phyloP scores from a whole-genome alignment of 2,888 invertebrate species.

The Lithophane semibrunnea region DNA sequence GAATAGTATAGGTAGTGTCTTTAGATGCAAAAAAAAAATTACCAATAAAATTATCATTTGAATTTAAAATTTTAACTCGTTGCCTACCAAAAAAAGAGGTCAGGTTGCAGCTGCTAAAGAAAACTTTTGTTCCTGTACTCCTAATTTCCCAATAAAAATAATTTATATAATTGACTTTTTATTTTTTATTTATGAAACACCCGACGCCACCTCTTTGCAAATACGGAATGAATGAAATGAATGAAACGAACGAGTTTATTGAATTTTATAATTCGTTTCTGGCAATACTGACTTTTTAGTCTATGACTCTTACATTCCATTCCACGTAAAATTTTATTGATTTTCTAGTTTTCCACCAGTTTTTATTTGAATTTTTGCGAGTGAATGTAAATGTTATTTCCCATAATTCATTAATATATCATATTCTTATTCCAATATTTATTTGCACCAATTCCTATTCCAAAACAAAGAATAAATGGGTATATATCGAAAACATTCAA shows the following conservation, averaged over 20 bases:
- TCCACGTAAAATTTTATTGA: slow-evolving; percentile 65
- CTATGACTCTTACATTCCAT: slow-evolving; percentile 55
- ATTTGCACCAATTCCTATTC: background rate
- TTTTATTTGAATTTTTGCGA: background rate
- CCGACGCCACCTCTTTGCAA: background rate
- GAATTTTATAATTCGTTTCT: background rate
- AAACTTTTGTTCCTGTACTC: too few relatives aligned
- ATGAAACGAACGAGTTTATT: background rate
- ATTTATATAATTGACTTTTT: too few relatives aligned
- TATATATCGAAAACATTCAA: background rate
- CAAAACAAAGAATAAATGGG: background rate
- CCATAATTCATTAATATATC: background rate
- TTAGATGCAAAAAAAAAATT: too few relatives aligned
- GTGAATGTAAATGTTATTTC: background rate
- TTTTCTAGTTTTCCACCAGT: slow-evolving; percentile 9
- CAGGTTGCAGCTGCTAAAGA: too few relatives aligned
- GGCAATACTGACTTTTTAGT: slow-evolving; percentile 35
- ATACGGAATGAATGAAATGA: slow-evolving; percentile 3
- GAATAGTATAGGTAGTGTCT: too few relatives aligned
- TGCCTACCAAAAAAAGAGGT: too few relatives aligned
- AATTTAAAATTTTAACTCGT: too few relatives aligned
- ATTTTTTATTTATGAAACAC: background rate
- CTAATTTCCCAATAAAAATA: too few relatives aligned
- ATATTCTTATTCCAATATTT: background rate
- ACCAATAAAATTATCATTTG: too few relatives aligned